Percentiles rank a stretch among this genome's conserved stretches.
Conservation (phyloP, 2,797 vertebrate genomes). For the Sebastes diaconus region DNA sequence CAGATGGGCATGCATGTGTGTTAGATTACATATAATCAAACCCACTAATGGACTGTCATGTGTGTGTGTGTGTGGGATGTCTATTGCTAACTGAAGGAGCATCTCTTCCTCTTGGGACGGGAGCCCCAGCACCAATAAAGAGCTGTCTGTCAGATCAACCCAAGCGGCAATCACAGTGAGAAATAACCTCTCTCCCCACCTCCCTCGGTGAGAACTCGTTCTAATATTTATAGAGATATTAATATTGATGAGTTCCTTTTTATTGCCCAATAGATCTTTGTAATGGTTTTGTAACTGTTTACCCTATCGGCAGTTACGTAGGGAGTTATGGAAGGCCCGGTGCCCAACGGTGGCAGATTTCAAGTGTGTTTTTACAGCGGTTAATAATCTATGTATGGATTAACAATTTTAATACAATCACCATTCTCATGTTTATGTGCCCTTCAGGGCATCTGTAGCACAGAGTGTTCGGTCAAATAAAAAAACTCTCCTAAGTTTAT, state of each 20-base stretch:
- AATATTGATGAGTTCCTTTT: constrained; percentile 69
- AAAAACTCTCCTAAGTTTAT: neutral
- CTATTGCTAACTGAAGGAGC: constrained; percentile 17
- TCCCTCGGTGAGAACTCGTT: constrained; percentile 38
- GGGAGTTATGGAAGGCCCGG: constrained; percentile 15
- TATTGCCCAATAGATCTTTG: constrained; percentile 51
- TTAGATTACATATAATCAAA: constrained; percentile 21
- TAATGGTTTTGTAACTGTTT: constrained; percentile 54
- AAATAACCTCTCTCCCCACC: constrained; percentile 15
- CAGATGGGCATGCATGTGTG: constrained; percentile 16
- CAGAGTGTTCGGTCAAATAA: neutral
- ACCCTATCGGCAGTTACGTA: constrained; percentile 27
- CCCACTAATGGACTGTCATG: neutral
- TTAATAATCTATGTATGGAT: constrained; percentile 33
- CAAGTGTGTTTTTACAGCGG: constrained; percentile 19
- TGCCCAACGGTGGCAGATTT: neutral
- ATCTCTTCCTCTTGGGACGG: constrained; percentile 23
- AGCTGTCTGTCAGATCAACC: constrained; percentile 38
- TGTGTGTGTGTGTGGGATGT: neutral
- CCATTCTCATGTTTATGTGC: neutral
- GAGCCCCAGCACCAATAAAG: constrained; percentile 15
- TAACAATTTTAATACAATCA: constrained; percentile 21
- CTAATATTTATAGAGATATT: constrained; percentile 68
- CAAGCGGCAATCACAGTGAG: constrained; percentile 22
- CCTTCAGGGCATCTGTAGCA: neutral